phyloP scores from a whole-genome alignment of 2,797 vertebrate genomes.

The Gymnoscopelus microlampas region DNA sequence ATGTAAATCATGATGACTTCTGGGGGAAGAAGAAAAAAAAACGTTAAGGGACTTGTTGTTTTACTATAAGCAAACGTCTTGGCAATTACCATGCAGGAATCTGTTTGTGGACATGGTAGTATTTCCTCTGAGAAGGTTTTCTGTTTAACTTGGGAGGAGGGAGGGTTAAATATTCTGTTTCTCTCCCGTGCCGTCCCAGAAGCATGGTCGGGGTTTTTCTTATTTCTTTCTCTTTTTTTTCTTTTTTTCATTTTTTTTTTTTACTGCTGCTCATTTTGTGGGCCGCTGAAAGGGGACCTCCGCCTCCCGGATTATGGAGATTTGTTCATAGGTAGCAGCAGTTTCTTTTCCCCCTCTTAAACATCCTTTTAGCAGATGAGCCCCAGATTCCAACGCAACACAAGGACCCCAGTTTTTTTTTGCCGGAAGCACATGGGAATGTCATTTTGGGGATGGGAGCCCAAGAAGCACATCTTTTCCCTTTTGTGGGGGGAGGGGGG shows the following conservation, averaged over 20 bases:
- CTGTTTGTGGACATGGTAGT: not conserved
- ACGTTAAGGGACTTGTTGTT: conserved; percentile 19
- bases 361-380: conserved; percentile 1
- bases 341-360: conserved; percentile 15
- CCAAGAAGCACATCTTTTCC: conserved; percentile 22
- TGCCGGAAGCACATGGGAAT: conserved; percentile 66
- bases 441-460: conserved; percentile 57
- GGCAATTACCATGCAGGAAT: conserved; percentile 35
- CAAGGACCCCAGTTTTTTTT: no score
- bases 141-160: not conserved
- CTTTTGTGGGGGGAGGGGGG: not conserved
- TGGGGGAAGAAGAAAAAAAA: not conserved
- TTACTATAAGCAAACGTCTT: conserved; percentile 41
- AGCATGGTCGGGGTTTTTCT: not conserved
- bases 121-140: conserved; percentile 12
- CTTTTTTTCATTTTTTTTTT: not conserved
- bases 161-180: conserved; percentile 3
- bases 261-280: not conserved
- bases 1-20: conserved; percentile 43
- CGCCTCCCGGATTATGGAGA: conserved; percentile 16
- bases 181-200: not conserved
- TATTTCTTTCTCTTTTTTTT: no score
- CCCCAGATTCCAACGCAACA: conserved; percentile 38
- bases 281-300: conserved; percentile 13
- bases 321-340: conserved; percentile 12